phyloP scores from a whole-genome alignment of 2,113 vertebrate species.

The Vicugna pacos region DNA sequence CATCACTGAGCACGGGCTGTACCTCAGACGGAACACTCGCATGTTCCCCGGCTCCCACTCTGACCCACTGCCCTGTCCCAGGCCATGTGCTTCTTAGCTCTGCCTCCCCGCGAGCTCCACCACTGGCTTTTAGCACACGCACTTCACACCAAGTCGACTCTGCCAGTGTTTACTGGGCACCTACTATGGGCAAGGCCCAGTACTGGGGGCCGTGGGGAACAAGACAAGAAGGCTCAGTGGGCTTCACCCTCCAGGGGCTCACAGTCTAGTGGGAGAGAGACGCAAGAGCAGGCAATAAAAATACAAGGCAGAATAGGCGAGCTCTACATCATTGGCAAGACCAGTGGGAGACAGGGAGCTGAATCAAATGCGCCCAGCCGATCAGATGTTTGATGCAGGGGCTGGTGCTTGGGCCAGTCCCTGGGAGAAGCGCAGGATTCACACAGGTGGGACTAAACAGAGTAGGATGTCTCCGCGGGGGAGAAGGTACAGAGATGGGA shows the following conservation, averaged over 20 bases:
- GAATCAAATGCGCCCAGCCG: neutral
- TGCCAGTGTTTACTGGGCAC: constrained; percentile 70
- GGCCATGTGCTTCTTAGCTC: neutral
- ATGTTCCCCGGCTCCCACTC: neutral
- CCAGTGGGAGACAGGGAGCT: neutral
- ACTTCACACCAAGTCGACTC: neutral
- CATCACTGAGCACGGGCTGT: neutral
- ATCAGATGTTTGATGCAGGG: neutral
- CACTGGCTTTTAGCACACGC: neutral
- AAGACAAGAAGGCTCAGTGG: neutral
- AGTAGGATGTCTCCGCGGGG: neutral
- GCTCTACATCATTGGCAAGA: neutral
- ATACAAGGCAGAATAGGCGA: neutral
- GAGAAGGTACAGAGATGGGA: neutral
- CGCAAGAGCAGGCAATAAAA: neutral
- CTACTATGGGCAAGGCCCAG: constrained; percentile 18
- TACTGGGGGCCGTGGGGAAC: neutral
- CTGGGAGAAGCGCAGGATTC: neutral
- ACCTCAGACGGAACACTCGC: neutral
- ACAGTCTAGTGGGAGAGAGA: neutral
- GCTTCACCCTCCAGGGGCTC: neutral
- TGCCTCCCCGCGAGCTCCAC: neutral
- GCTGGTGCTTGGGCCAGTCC: rapidly evolving
- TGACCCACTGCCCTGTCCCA: rapidly evolving
- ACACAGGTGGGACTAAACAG: neutral